A percentile compares a stretch with the other conserved stretches of the same genome.
Conservation (phyloP, 1,140 invertebrate genomes). For the Melanaphis sacchari region DNA sequence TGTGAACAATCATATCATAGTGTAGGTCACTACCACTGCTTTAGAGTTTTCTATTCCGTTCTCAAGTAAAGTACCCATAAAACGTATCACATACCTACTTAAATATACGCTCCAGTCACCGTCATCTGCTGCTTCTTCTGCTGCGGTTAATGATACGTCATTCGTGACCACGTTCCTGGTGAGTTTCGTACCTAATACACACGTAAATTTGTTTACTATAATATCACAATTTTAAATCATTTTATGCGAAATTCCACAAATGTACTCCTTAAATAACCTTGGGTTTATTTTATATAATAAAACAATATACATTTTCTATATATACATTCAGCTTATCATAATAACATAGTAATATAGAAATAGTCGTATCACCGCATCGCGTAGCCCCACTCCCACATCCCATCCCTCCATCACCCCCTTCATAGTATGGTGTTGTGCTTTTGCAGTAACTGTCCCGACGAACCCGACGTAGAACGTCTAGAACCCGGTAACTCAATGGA, state of each 20-base stretch:
- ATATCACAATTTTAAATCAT: background rate
- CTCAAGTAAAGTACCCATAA: background rate
- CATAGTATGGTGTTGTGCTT: constrained; percentile 45
- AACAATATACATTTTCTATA: background rate
- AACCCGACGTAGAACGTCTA: constrained; percentile 50
- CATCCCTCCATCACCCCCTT: background rate
- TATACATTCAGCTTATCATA: background rate
- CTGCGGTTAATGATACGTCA: background rate
- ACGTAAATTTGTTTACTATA: background rate
- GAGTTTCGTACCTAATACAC: background rate
- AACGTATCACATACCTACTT: background rate
- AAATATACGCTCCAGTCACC: background rate
- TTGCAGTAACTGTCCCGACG: constrained; percentile 43
- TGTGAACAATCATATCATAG: background rate
- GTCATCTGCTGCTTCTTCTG: background rate
- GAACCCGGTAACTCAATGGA: constrained; percentile 25
- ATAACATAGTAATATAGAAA: background rate
- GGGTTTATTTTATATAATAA: background rate
- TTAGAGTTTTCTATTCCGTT: background rate
- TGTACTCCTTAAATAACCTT: background rate
- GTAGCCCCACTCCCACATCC: background rate
- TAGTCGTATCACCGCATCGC: background rate
- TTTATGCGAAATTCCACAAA: background rate
- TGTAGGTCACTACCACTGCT: background rate
- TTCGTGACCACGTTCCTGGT: background rate